Percentiles rank a stretch among this genome's conserved stretches.
Evolutionary conservation across 1,140 invertebrate species (phyloP).

Genomic region (Drosophila orena): DNA sequence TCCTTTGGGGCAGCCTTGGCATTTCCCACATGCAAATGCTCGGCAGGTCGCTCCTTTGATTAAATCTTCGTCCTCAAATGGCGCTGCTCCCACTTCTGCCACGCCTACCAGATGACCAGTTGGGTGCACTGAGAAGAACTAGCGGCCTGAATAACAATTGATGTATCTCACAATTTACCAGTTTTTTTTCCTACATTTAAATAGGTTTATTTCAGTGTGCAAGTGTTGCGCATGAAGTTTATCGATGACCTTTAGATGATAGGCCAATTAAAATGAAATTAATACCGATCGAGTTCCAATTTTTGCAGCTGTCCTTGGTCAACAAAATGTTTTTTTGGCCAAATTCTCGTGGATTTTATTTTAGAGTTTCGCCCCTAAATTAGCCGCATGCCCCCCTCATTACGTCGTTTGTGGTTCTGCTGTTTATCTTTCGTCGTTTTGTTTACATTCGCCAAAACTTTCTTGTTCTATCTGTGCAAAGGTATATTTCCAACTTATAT

Average conservation of each 20-base stretch:
- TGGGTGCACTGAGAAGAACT: background rate
- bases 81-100: constrained; percentile 1
- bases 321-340: constrained; percentile 9
- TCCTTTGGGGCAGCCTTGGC: constrained; percentile 23
- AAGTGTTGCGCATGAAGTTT: no score
- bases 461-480: constrained; percentile 22
- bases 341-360: constrained; percentile 51
- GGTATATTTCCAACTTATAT: constrained; percentile 10
- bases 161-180: no score
- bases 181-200: background rate
- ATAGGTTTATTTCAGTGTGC: no score
- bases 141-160: background rate
- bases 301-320: constrained; percentile 24
- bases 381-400: constrained; percentile 8
- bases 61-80: constrained; percentile 26
- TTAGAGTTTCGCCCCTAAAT: background rate
- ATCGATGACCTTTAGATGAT: background rate
- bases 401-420: constrained; percentile 63
- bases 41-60: constrained; percentile 27
- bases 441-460: constrained; percentile 72
- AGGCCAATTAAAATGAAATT: constrained; percentile 48
- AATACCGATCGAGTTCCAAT: constrained; percentile 13
- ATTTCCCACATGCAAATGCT: constrained; percentile 32
- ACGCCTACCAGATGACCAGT: constrained; percentile 25
- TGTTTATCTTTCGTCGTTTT: constrained; percentile 80